Evolutionary conservation across 2,797 vertebrate species (phyloP).

Genomic region (Pangasius larnaudii): DNA sequence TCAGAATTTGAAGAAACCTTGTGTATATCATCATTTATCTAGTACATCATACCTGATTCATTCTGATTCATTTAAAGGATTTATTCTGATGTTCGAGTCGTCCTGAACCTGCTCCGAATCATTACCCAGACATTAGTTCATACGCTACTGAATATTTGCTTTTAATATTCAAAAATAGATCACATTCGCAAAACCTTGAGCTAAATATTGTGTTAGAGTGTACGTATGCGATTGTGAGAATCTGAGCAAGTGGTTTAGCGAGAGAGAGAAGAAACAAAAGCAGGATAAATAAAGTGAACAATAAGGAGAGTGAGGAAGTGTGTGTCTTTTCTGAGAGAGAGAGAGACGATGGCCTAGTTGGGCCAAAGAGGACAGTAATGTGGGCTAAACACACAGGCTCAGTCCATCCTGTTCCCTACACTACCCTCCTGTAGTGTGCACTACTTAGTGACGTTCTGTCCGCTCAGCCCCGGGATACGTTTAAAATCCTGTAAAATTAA

Average conservation of each 20-base stretch:
- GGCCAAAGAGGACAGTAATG: constrained; percentile 53
- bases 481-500: too few relatives aligned
- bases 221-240: not conserved
- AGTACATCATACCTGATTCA: not conserved
- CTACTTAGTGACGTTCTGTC: not conserved
- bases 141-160: not conserved
- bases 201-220: not conserved
- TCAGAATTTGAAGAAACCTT: not conserved
- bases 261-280: not conserved
- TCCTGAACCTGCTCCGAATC: not conserved
- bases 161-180: not conserved
- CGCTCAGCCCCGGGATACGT: not conserved
- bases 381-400: constrained; percentile 55
- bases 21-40: not conserved
- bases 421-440: constrained; percentile 11
- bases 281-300: constrained; percentile 40
- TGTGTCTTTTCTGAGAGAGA: constrained; percentile 50
- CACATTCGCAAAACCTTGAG: not conserved
- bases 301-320: constrained; percentile 41
- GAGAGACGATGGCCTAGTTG: constrained; percentile 60
- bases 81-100: not conserved
- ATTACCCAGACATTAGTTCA: not conserved
- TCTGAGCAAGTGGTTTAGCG: not conserved
- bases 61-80: not conserved
- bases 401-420: constrained; percentile 31